Evolutionary conservation across 2,888 invertebrate species (phyloP), one percentile per base, ranked within the genome.

Genomic region (Euzetes globulus): DNA sequence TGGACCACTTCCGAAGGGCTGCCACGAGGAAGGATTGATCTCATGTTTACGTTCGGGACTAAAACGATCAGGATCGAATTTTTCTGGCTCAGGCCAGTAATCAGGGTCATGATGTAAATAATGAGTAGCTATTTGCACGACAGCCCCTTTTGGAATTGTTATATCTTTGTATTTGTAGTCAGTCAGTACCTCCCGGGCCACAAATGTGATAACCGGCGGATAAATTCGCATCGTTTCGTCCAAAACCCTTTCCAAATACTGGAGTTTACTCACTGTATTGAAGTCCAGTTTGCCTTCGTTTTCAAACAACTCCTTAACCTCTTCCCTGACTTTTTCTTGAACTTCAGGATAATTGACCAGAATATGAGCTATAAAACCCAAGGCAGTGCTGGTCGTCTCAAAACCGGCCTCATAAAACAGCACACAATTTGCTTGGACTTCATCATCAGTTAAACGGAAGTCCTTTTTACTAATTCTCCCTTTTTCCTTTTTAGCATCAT

Each of bases 61-160:
- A 29, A 79, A 80, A 60, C 80, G 75, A 0, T 79, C 78, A 0
- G 80, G 80, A 50, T 79, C 77, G 55, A 80, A 80, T 13, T 75
- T 75, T 60, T 78, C 77, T 13, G 79, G 79, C 22, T 79, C 78
- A 4, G 78, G 78, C 79, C 80, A 80, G 9, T 77, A 63, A 3
- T 78, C 70, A 0, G 79, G 78, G 72, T 80, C 78, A 41, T 78
- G 78, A 68, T 80, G 80, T 9, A 80, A 76, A 29, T 78, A 75
- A 78, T 79, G 78, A 15, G 78, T 75, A 0, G 80, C 79, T 4
- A 78, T 77, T 37, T 77, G 71, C 9, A 80, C 76, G 11, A 72
- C 72, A 11, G 77, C 73, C 19, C 75, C 77, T 73, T 78, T 77
- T 0, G 80, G 80, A 27, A 80, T 75, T 13, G 73, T 77, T 9